Evolutionary conservation across 2,113 vertebrate species (phyloP).

Genomic region (Anser brachyrhynchus): DNA sequence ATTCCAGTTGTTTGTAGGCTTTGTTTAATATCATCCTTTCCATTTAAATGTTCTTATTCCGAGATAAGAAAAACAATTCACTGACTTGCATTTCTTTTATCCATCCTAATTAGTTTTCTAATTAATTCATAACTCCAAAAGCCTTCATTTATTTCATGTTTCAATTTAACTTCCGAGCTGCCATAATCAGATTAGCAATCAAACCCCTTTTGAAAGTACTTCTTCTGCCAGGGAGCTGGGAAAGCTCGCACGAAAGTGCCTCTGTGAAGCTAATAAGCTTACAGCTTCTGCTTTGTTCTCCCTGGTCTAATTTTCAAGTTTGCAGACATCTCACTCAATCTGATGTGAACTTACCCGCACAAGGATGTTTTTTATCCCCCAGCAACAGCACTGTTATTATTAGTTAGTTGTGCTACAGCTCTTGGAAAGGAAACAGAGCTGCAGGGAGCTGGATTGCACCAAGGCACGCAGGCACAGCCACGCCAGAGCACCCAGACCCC

Average conservation of each 20-base stretch:
- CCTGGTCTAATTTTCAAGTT: constrained; percentile 6
- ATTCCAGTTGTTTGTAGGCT: constrained; percentile 42
- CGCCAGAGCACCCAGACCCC: neutral
- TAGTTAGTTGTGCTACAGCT: neutral
- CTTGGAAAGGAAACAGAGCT: neutral
- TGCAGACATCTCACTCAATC: neutral
- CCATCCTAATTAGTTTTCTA: constrained; percentile 60
- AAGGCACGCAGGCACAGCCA: neutral
- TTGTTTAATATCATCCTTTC: constrained; percentile 62
- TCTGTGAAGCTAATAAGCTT: constrained; percentile 6
- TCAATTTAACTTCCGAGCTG: constrained; percentile 46
- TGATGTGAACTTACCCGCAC: neutral
- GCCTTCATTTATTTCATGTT: constrained; percentile 61
- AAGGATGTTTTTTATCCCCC: neutral
- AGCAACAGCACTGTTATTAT: constrained; percentile 27
- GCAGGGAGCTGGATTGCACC: neutral
- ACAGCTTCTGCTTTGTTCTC: neutral
- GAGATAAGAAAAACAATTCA: constrained; percentile 65
- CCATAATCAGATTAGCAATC: constrained; percentile 58
- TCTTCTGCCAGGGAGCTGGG: constrained; percentile 21
- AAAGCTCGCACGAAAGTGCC: neutral
- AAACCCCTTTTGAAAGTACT: constrained; percentile 43
- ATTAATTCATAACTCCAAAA: constrained; percentile 67
- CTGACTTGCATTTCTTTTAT: constrained; percentile 24
- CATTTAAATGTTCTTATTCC: constrained; percentile 52